Base-by-base conservation (phyloP, 2,113 vertebrate species). In the Dendrocopos noguchii region DNA sequence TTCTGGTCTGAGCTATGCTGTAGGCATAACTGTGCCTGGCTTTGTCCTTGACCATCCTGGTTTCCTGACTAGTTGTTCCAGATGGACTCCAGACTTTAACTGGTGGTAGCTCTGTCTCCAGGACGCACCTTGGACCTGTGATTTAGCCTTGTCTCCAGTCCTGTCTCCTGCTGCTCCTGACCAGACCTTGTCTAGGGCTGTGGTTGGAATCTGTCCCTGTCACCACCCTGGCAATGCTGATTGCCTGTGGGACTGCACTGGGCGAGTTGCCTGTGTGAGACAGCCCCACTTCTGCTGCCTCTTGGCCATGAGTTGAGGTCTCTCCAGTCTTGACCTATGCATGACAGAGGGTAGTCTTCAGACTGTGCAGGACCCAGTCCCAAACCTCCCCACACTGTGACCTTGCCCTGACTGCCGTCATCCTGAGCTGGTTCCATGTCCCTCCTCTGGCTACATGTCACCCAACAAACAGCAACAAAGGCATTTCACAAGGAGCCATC, bases 171-270 rank as follows among this genome's bases (percentile, higher is more conserved):
- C 56, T 74, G 19, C 65, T 73, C 68, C 64, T 80, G 65, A 25
- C 15, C 0, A 2, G 28, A 44, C 60, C 56, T 42, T 28, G 8
- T 22, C 36, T 44, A 22, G 17, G 73, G 5, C 52, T 63, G 33
- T 24, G 50, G 64, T 10, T 76, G 72, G 55, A 65, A 57, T 44
- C 33, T 66, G 28, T 53, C 55, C 33, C 47, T 1, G 1, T 17
- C 4, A 1, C 63, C 76, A 67, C 67, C 31, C 11, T 33, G 15
- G 29, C 0, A 0, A 17, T 64, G 36, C 33, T 59, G 55, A 52
- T 72, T 2, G 1, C 33, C 36, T 34, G 11, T 29, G 44, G 68
- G 50, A n/a, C 53, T 1, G 0, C 0, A 1, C 0, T 68, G 39
- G 44, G 15, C 7, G 4, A 5, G 20, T 67, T 25, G 28, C 8